Conservation (phyloP, 2,888 invertebrate genomes). For the Nebria brevicollis region DNA sequence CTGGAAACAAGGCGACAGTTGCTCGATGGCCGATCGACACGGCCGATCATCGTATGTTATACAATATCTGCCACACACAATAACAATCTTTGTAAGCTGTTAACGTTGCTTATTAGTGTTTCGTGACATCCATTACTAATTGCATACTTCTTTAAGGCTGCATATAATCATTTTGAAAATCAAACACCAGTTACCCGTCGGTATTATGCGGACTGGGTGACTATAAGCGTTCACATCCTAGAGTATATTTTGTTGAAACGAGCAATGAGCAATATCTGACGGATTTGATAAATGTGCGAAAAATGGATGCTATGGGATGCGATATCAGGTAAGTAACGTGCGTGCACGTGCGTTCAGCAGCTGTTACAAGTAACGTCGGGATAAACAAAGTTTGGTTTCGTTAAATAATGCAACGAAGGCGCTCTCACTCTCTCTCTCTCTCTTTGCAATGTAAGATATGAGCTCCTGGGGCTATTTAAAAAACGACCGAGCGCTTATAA, state of each 20-base stretch:
- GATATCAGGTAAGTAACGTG: background rate
- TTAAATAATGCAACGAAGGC: conserved; percentile 26
- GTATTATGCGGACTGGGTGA: too few species aligned
- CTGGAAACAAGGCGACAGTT: conserved; percentile 37
- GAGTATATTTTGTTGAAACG: too few species aligned
- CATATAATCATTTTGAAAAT: background rate
- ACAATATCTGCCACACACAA: conserved; percentile 13
- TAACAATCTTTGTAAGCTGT: background rate
- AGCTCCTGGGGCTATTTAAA: conserved; percentile 37
- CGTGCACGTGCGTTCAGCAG: conserved; percentile 25
- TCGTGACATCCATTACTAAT: conserved; percentile 22
- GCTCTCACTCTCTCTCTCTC: background rate
- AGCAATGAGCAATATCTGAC: background rate
- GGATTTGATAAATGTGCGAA: background rate
- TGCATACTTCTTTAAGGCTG: background rate
- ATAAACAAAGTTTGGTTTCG: conserved; percentile 31
- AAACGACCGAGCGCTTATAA: conserved; percentile 33
- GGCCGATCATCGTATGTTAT: conserved; percentile 24
- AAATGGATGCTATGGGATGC: background rate
- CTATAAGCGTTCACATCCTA: too few species aligned
- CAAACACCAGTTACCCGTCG: background rate
- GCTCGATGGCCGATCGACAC: conserved; percentile 34
- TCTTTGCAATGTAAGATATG: conserved; percentile 33
- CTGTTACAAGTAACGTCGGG: conserved; percentile 17
- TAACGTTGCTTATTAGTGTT: conserved; percentile 8